Evolutionary conservation across 2,797 vertebrate genomes (phyloP).

Genomic region (Crocodylus rhombifer): DNA sequence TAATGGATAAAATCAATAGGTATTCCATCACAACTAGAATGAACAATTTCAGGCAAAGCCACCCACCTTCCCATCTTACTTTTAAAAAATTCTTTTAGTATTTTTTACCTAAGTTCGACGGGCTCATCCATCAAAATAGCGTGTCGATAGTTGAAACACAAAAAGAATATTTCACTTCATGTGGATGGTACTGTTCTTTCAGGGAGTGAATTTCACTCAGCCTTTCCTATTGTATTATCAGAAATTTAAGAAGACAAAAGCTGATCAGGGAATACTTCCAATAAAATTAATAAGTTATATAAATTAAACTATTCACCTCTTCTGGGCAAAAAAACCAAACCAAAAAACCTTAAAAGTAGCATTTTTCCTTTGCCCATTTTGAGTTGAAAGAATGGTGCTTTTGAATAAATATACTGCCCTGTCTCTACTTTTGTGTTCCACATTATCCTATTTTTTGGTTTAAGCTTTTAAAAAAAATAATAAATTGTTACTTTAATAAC

Average conservation of each 20-base stretch:
- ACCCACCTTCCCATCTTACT: background rate
- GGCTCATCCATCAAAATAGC: background rate
- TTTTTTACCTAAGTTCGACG: background rate
- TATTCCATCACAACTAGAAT: background rate
- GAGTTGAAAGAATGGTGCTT: background rate
- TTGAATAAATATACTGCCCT: background rate
- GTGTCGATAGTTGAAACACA: background rate
- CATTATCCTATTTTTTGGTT: background rate
- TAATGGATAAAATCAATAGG: background rate
- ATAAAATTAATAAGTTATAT: background rate
- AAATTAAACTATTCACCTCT: background rate
- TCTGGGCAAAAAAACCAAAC: background rate
- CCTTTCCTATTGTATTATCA: background rate
- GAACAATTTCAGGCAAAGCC: background rate
- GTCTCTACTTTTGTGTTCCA: background rate
- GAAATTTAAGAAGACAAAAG: accelerated
- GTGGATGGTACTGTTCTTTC: background rate
- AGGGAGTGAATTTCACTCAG: background rate
- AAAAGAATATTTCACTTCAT: background rate
- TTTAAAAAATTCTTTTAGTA: background rate
- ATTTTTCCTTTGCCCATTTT: background rate
- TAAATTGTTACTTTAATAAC: background rate
- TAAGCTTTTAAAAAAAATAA: background rate
- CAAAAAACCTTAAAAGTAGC: background rate
- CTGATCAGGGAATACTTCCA: accelerated